Conservation (phyloP, 1,140 invertebrate species). For the Rhagoletis pomonella region DNA sequence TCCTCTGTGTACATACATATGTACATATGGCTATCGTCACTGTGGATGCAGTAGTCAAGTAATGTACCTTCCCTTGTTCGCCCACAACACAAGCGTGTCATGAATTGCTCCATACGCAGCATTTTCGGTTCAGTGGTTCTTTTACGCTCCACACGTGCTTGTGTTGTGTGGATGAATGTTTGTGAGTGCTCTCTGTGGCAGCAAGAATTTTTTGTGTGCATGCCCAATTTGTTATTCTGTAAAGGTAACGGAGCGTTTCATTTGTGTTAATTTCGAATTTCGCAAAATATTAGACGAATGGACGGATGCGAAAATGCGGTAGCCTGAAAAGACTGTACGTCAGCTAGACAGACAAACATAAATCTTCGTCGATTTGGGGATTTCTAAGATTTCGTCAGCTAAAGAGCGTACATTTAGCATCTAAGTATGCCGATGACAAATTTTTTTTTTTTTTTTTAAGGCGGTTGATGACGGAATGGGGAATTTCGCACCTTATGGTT, state of each 20-base stretch:
- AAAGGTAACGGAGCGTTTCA: constrained; percentile 41
- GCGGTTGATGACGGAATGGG: neutral
- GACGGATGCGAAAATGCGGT: neutral
- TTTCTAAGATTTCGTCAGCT: neutral
- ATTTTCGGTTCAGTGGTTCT: constrained; percentile 42
- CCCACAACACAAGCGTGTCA: constrained; percentile 57
- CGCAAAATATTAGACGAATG: neutral
- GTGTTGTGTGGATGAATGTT: neutral
- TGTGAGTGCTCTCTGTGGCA: neutral
- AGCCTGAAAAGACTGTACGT: neutral
- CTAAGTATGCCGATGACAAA: neutral
- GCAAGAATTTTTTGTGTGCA: neutral
- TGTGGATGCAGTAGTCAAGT: too few relatives aligned
- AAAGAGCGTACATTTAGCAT: neutral
- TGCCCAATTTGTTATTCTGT: constrained; percentile 33
- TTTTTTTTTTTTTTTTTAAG: neutral
- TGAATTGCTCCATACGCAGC: neutral
- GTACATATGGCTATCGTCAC: neutral
- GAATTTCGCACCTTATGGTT: too few relatives aligned
- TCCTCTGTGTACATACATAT: neutral
- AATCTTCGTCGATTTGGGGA: neutral
- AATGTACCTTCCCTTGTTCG: neutral
- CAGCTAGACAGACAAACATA: neutral
- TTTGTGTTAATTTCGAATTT: constrained; percentile 22
- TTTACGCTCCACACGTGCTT: neutral